Evolutionary conservation across 2,113 vertebrate genomes (phyloP), one percentile per base, ranked within the genome.

Genomic region (Myiozetetes cayanensis): DNA sequence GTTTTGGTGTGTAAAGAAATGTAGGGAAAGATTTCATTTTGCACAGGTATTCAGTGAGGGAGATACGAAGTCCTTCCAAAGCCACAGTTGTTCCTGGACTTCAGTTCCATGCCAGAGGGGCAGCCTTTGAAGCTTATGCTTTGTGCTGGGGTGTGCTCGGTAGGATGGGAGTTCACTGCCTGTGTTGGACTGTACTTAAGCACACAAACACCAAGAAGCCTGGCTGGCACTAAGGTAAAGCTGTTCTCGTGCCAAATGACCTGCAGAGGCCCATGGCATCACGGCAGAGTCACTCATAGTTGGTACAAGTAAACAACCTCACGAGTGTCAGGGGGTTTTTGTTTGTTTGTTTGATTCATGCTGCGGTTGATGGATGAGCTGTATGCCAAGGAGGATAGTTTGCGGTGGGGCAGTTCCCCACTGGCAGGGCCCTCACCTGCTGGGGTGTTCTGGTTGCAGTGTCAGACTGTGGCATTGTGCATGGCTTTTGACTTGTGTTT

Each of bases 81-180:
- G 82, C 76, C 44, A 75, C 62, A 82, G 33, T 85, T 62, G 63
- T 93, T 94, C 13, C 33, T 63, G 65, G 62, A 33, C 74, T 77
- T 31, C 14, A 25, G 7, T 75, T 78, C 49, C 7, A n/a, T 85
- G 37, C 43, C 43, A 28, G 2, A 84, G 65, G 65, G 31, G 43
- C 2, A 4, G 25, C n/a, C 47, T 80, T 55, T 76, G 46, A 75
- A 85, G 73, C 74, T 81, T 84, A 47, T 4, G 22, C 77, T 59
- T 37, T 65, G 59, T 75, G 41, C 37, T 46, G 16, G 10, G 68
- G 22, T 27, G 44, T 13, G 23, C 17, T 80, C 10, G 10, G 35
- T 16, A 50, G 33, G 62, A 44, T 66, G 63, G 41, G 24, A 30
- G 20, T 58, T 80, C 59, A 10, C 19, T 79, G 66, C 22, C 30